phyloP scores from a whole-genome alignment of 1,140 invertebrate genomes.

The Dendrolimus punctatus region DNA sequence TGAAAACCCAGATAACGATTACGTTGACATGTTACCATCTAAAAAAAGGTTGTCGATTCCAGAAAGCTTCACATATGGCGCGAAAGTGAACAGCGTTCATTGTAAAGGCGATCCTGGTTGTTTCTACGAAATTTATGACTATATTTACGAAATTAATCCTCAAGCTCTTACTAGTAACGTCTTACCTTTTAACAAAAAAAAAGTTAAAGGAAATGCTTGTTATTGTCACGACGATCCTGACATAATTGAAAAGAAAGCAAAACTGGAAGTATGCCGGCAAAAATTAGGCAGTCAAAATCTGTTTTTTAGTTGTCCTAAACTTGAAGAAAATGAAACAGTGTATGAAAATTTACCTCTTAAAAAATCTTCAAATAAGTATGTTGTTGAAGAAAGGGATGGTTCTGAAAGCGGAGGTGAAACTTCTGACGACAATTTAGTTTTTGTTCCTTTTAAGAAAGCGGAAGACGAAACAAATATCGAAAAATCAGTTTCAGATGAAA shows the following conservation, averaged over 20 bases:
- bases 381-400: neutral
- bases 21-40: neutral
- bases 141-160: constrained; percentile 31
- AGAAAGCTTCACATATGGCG: constrained; percentile 1
- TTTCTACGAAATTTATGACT: constrained; percentile 24
- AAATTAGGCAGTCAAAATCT: constrained; percentile 11
- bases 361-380: too few species aligned
- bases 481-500: neutral
- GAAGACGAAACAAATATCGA: constrained; percentile 1
- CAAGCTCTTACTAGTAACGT: constrained; percentile 12
- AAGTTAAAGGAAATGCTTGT: constrained; percentile 27
- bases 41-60: constrained; percentile 13
- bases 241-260: constrained; percentile 7
- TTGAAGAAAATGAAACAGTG: constrained; percentile 14
- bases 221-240: constrained; percentile 29
- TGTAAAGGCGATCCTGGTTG: constrained; percentile 33
- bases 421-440: neutral
- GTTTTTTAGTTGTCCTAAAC: constrained; percentile 19
- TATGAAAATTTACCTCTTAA: too few species aligned
- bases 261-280: constrained; percentile 1
- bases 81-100: constrained; percentile 20
- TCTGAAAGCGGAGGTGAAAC: too few species aligned
- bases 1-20: neutral
- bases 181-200: constrained; percentile 33
- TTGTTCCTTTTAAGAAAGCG: constrained; percentile 1